Base-by-base conservation (phyloP, 2,113 vertebrate genomes). In the Neogale vison region DNA sequence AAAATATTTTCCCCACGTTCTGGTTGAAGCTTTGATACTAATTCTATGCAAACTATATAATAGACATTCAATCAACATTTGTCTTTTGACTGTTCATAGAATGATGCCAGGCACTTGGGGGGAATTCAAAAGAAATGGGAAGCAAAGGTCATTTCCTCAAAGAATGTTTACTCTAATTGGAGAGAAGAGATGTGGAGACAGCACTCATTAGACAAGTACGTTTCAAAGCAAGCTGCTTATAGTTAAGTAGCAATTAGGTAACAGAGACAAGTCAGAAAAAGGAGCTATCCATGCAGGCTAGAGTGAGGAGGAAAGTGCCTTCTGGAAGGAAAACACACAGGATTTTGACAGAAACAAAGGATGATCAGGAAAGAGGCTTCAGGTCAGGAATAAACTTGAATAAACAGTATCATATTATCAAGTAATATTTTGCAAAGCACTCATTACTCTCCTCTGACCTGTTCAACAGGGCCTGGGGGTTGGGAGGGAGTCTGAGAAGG, bases 41-140 rank as follows among this genome's bases (percentile, higher is more conserved):
- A 79, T 80, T 47, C 11, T 69, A 52, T 34, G 61, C 80, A 96
- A 95, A 87, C 39, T 61, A 69, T 23, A 21, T 59, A 71, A 92
- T 50, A 69, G 34, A 88, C 55, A 42, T 91, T 93, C 82, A 81
- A 83, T 23, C 31, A 93, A 80, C 57, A 67, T 80, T 96, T 91
- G 83, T 55, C 88, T 91, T n/a, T 81, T 92, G 74, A 82, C 34
- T 93, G 17, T 74, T 82, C 26, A 50, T 17, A 94, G 88, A 71
- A 45, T 67, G 65, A 77, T 39, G 29, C 34, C 67, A 80, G 55
- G 29, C 14, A 88, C 4, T 26, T 18, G 3, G 29, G 47, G 24
- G 39, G n/a, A 93, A 94, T 52, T 91, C 55, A 47, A 92, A 97
- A 97, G 85, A 94, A 95, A 45, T 52, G 84, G 80, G 90, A 96